These are phyloP conservation scores for Trogon melanurus DNA, from an alignment of 2,113 vertebrate species.

Conservation along the genomic window DNA sequence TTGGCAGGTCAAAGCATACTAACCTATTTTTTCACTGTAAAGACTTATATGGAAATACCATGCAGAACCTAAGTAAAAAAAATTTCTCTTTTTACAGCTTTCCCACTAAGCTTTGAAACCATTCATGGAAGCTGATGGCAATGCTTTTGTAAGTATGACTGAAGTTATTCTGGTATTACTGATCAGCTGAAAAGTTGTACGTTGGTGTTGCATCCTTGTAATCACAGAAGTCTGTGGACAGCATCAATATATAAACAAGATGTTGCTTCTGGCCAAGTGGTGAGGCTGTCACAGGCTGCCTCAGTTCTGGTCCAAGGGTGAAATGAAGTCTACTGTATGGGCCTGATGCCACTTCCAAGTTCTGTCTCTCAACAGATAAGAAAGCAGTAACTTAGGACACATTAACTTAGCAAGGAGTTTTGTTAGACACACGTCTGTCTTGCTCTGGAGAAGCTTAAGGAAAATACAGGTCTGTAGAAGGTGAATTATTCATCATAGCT, in stretches of 20 bases:
- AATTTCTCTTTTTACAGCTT: slow-evolving; percentile 61
- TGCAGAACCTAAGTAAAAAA: neutral
- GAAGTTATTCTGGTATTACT: neutral
- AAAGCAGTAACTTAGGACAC: neutral
- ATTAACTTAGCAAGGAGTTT: neutral
- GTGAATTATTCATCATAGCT: neutral
- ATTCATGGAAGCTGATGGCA: slow-evolving; percentile 85
- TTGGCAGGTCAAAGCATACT: neutral
- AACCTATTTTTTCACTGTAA: neutral
- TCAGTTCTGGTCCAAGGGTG: neutral
- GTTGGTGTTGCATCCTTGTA: neutral
- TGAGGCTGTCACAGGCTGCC: neutral
- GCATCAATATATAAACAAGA: neutral
- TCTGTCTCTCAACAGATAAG: neutral
- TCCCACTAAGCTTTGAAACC: slow-evolving; percentile 70
- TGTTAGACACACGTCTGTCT: neutral
- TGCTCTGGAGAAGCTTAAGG: neutral
- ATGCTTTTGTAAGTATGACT: slow-evolving; percentile 80
- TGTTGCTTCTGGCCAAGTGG: neutral
- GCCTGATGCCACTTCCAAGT: neutral
- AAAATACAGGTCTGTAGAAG: neutral
- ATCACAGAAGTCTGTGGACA: neutral
- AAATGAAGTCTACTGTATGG: neutral
- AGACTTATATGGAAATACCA: neutral
- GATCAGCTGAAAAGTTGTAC: neutral